Conservation (phyloP, 2,888 invertebrate species). For the Aphidius colemani region DNA sequence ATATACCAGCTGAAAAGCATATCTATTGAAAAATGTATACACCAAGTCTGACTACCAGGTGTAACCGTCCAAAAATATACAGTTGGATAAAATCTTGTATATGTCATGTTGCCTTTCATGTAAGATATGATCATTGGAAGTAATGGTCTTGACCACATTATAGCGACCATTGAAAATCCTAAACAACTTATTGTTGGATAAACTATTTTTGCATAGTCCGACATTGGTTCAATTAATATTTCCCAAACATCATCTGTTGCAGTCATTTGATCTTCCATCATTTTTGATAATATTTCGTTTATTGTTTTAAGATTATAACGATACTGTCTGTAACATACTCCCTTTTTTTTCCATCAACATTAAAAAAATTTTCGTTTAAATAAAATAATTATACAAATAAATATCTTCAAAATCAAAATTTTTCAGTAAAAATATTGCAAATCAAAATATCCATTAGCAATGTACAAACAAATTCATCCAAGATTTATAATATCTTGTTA, state of each 20-base stretch:
- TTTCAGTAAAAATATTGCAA: too few relatives aligned
- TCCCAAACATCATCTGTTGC: background rate
- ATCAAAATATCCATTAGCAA: too few relatives aligned
- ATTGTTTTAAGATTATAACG: too few relatives aligned
- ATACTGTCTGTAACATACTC: too few relatives aligned
- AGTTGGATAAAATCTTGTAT: slow-evolving; percentile 30
- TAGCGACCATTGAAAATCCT: background rate
- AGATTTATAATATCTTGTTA: too few relatives aligned
- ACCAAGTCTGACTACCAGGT: slow-evolving; percentile 32
- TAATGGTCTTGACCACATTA: slow-evolving; percentile 26
- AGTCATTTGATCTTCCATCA: too few relatives aligned
- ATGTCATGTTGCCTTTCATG: slow-evolving; percentile 23
- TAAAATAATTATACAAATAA: too few relatives aligned
- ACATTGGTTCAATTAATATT: background rate
- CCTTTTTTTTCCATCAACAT: too few relatives aligned
- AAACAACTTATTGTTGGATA: background rate
- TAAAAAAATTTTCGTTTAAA: too few relatives aligned
- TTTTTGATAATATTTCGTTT: too few relatives aligned
- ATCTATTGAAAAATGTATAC: slow-evolving; percentile 35
- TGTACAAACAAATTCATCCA: too few relatives aligned
- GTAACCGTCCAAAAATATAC: slow-evolving; percentile 36
- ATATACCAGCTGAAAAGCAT: slow-evolving; percentile 14
- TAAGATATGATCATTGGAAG: slow-evolving; percentile 26
- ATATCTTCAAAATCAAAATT: too few relatives aligned
- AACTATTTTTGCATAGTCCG: background rate